Conservation (phyloP, 2,113 vertebrate genomes). For the Mastomys natalensis region DNA sequence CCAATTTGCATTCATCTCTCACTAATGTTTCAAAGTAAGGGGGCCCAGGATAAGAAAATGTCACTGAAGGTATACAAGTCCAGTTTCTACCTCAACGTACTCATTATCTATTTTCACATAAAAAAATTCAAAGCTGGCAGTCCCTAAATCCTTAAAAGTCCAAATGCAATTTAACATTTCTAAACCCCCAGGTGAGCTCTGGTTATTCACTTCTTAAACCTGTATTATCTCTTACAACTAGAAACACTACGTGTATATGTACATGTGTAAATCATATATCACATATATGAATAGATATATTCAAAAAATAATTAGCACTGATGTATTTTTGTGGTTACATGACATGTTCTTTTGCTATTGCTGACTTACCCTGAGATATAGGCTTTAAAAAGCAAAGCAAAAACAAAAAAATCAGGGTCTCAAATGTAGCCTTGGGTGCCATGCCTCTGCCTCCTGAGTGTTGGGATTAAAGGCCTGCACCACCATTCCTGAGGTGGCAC, state of each 20-base stretch:
- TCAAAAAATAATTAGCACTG: constrained; percentile 43
- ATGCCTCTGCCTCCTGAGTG: neutral
- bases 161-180: neutral
- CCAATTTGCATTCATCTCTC: neutral
- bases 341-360: neutral
- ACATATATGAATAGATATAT: neutral
- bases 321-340: neutral
- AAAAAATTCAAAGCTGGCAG: neutral
- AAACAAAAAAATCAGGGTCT: neutral
- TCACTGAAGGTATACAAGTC: neutral
- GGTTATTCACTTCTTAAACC: constrained; percentile 19
- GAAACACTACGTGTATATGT: neutral
- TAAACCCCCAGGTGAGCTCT: neutral
- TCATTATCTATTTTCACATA: neutral
- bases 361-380: neutral
- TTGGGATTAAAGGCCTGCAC: neutral
- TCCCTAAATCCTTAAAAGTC: constrained; percentile 1
- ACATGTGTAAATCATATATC: neutral
- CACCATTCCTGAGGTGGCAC: too few species aligned
- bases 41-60: neutral
- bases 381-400: neutral
- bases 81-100: neutral
- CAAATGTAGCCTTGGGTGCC: neutral
- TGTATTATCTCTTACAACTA: neutral
- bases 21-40: neutral